Evolutionary conservation across 23 tunicate genomes (phyloP).

Genomic region (Botrylloides violaceus): DNA sequence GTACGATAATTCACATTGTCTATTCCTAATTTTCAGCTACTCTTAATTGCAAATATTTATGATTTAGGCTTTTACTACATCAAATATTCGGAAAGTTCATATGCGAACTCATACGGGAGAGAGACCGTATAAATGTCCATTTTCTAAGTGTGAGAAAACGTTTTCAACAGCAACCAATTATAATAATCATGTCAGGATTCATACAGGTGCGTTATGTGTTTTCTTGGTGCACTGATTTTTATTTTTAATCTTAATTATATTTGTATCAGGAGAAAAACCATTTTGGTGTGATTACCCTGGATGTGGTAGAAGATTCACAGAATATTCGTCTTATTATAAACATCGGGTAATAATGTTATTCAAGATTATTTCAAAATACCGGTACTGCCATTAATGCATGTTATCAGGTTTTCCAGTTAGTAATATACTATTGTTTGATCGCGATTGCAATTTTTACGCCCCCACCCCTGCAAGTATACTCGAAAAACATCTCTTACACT

Average conservation of each 20-base stretch:
- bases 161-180: slow-evolving; percentile 64
- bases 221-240: neutral
- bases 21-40: neutral
- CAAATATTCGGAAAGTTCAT: slow-evolving; percentile 79
- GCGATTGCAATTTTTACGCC: no score
- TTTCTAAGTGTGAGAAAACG: slow-evolving; percentile 42
- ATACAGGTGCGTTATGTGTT: slow-evolving; percentile 51
- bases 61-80: slow-evolving; percentile 73
- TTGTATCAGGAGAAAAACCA: slow-evolving; percentile 68
- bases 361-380: no score
- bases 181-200: slow-evolving; percentile 69
- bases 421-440: no score
- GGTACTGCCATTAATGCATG: no score
- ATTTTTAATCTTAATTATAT: neutral
- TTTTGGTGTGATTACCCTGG: slow-evolving; percentile 39
- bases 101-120: slow-evolving; percentile 93
- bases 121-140: slow-evolving; percentile 74
- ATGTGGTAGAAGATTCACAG: slow-evolving; percentile 73
- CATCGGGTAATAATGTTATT: slow-evolving; percentile 76
- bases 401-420: no score
- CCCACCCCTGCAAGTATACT: no score
- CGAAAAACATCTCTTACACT: no score
- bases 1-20: no score
- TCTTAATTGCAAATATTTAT: neutral
- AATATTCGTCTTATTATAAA: slow-evolving; percentile 76